Evolutionary conservation across 2,113 vertebrate species (phyloP).

Genomic region (Ptyas mucosa): DNA sequence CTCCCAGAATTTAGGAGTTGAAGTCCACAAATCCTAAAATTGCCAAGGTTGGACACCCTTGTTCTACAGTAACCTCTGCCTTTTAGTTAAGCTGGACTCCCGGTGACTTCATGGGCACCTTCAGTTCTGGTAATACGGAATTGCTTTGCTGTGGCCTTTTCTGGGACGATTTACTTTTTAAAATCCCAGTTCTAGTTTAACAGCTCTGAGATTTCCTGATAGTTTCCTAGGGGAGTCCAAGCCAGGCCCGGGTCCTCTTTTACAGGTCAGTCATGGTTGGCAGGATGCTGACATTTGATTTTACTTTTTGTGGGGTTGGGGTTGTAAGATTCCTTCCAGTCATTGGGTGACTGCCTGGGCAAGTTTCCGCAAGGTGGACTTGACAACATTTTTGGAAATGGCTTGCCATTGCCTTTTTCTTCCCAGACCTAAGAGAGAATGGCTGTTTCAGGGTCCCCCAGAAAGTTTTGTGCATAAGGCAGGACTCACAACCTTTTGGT

Average conservation of each 20-base stretch:
- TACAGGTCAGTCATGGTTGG: neutral
- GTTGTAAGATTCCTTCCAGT: neutral
- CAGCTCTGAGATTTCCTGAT: neutral
- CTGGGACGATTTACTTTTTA: neutral
- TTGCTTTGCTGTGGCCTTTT: neutral
- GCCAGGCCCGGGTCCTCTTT: neutral
- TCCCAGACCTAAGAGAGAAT: neutral
- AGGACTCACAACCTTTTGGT: neutral
- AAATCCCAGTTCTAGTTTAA: neutral
- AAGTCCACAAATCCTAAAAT: neutral
- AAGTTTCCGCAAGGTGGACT: neutral
- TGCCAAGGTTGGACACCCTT: neutral
- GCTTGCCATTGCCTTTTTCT: neutral
- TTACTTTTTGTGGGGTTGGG: neutral
- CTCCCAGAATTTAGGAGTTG: neutral
- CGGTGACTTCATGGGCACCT: neutral
- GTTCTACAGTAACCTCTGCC: neutral
- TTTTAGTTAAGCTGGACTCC: neutral
- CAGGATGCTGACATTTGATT: neutral
- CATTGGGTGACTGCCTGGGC: neutral
- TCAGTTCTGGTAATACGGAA: neutral
- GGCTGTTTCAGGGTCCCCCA: neutral
- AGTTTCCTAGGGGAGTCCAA: neutral
- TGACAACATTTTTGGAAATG: neutral
- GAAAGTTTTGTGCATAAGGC: neutral